Evolutionary conservation across 2,113 vertebrate species (phyloP), one percentile per base, ranked within the genome.

Genomic region (Neotragus pygmaeus): DNA sequence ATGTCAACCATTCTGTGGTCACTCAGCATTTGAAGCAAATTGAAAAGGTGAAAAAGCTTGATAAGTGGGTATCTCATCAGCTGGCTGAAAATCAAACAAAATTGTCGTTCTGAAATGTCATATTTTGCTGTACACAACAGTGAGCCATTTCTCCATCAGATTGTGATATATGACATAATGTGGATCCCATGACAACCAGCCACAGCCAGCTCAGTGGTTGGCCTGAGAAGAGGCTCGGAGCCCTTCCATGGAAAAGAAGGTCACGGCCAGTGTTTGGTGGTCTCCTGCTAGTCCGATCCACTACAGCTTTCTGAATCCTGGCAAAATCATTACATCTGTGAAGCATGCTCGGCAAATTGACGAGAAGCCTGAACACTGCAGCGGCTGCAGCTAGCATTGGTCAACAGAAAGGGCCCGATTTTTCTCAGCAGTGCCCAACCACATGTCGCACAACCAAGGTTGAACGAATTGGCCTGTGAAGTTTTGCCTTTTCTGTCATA

Each of bases 341-440:
- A 75, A 14, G 23, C 14, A 7, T 27, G 12, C 36, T 75, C 23
- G 27, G 70, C 23, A 43, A 43, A 73, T 25, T 6, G 0, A 13
- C 0, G 1, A 3, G 70, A 75, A 27, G 12, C 36, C 1, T 75
- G 11, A 3, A 0, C 23, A 13, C 6, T 14, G 11, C 36, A 3
- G 36, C 2, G 70, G 2, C 36, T 43, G 12, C 36, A 43, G 36
- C 70, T 27, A 36, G 12, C 12, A 7, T 0, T 75, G 36, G 70
- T 27, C 36, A 14, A 43, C 36, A 43, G 36, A 27, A 73, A 73
- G 70, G 36, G 21, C 21, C 36, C 5, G 2, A 3, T 43, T 25
- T 43, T 75, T 75, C 23, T 43, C 36, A 4, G 13, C 5, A 43
- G 6, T 21, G 23, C 11, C 36, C 36, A 14, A 39, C 39, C 23